phyloP scores from a whole-genome alignment of 1,140 invertebrate species.

The Forficula auricularia region DNA sequence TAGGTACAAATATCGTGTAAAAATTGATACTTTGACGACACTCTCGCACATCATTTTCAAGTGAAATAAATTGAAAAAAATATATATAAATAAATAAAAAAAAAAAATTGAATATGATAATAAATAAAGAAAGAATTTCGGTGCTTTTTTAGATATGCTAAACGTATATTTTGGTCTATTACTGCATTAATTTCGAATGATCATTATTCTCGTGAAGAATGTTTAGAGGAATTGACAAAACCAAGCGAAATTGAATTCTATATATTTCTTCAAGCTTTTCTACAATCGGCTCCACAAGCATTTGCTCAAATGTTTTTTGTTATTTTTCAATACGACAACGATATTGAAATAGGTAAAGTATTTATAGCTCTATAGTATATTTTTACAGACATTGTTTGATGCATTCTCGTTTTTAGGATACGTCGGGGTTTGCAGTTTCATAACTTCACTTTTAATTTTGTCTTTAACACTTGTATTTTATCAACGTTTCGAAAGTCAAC shows the following conservation, averaged over 20 bases:
- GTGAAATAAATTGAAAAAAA: too few relatives aligned
- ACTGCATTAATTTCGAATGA: slow-evolving; percentile 11
- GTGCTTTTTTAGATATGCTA: slow-evolving; percentile 13
- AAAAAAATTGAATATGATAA: too few relatives aligned
- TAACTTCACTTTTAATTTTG: slow-evolving; percentile 43
- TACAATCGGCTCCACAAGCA: slow-evolving; percentile 17
- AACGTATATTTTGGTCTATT: slow-evolving; percentile 15
- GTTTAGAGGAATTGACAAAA: slow-evolving; percentile 8
- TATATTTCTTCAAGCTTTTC: slow-evolving; percentile 16
- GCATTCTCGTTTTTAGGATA: too few relatives aligned
- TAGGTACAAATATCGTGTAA: too few relatives aligned
- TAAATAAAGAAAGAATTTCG: too few relatives aligned
- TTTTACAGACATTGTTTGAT: too few relatives aligned
- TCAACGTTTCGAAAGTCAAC: slow-evolving; percentile 56
- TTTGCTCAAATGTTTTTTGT: slow-evolving; percentile 15
- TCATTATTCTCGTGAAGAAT: slow-evolving; percentile 11
- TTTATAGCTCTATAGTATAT: too few relatives aligned
- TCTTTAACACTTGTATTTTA: slow-evolving; percentile 47
- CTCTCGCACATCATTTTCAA: too few relatives aligned
- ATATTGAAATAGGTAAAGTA: too few relatives aligned
- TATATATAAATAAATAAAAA: too few relatives aligned
- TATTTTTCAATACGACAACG: slow-evolving; percentile 4
- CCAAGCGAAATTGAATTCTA: slow-evolving; percentile 11
- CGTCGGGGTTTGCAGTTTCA: slow-evolving; percentile 35
- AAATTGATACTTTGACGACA: too few relatives aligned